Evolutionary conservation across 2,113 vertebrate genomes (phyloP).

Genomic region (Triplophysa tibetana): DNA sequence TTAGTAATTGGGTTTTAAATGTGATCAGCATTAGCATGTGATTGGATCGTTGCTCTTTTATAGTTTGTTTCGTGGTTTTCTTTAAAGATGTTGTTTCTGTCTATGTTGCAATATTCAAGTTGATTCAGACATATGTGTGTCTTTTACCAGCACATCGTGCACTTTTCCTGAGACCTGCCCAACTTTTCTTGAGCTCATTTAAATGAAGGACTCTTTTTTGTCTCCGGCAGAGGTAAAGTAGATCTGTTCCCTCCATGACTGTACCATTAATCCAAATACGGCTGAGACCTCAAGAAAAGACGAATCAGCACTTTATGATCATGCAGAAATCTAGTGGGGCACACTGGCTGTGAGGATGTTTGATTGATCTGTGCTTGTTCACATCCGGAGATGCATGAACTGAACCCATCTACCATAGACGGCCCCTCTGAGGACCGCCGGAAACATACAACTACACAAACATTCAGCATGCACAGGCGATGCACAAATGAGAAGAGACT

Average conservation of each 20-base stretch:
- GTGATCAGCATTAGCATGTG: too few species aligned
- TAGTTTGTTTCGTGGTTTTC: too few species aligned
- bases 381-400: constrained; percentile 69
- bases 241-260: background rate
- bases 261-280: background rate
- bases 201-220: too few species aligned
- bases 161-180: too few species aligned
- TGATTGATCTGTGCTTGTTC: constrained; percentile 54
- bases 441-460: constrained; percentile 7
- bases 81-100: too few species aligned
- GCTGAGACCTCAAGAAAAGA: background rate
- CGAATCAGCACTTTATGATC: background rate
- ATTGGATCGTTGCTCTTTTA: too few species aligned
- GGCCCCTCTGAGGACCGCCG: constrained; percentile 2
- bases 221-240: too few species aligned
- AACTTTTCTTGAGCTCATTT: too few species aligned
- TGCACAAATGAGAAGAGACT: constrained; percentile 53
- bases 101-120: too few species aligned
- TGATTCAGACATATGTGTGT: background rate
- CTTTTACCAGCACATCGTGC: background rate
- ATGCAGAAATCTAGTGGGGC: constrained; percentile 33
- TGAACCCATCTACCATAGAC: constrained; percentile 36
- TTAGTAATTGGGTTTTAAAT: too few species aligned
- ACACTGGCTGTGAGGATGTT: background rate
- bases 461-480: background rate